Evolutionary conservation across 2,888 invertebrate genomes (phyloP).

Genomic region (Thera obeliscata): DNA sequence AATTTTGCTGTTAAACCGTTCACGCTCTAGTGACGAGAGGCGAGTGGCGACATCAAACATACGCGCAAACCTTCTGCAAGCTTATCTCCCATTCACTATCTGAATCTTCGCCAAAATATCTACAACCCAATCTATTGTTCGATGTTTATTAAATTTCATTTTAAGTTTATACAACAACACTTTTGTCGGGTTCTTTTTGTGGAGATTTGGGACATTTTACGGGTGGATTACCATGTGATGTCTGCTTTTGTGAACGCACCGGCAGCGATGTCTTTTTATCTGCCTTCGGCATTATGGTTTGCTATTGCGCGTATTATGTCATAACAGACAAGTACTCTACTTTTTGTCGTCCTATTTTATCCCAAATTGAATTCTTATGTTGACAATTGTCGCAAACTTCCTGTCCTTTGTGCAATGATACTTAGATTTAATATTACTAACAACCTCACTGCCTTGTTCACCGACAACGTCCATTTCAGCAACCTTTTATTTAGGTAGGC

Average conservation of each 20-base stretch:
- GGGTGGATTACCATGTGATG: constrained; percentile 78
- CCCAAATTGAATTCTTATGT: constrained; percentile 76
- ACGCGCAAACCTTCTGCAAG: constrained; percentile 81
- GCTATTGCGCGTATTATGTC: constrained; percentile 83
- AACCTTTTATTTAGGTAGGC: neutral
- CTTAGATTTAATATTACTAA: constrained; percentile 49
- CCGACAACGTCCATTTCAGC: neutral
- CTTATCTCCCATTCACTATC: constrained; percentile 82
- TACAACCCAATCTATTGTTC: constrained; percentile 74
- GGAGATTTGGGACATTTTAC: constrained; percentile 82
- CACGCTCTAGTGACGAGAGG: constrained; percentile 80
- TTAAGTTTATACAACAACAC: constrained; percentile 83
- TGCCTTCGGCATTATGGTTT: constrained; percentile 72
- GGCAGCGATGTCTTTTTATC: constrained; percentile 79
- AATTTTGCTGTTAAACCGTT: constrained; percentile 80
- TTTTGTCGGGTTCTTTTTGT: constrained; percentile 82
- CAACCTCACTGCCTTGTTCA: neutral
- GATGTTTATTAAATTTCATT: constrained; percentile 84
- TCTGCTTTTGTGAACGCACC: constrained; percentile 67
- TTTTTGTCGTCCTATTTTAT: constrained; percentile 73
- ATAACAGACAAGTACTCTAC: constrained; percentile 78
- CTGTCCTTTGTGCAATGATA: constrained; percentile 70
- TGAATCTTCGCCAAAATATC: constrained; percentile 74
- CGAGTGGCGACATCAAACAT: constrained; percentile 81
- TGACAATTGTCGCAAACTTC: constrained; percentile 80